Evolutionary conservation across 2,113 vertebrate species (phyloP).

Genomic region (Saguinus midas): DNA sequence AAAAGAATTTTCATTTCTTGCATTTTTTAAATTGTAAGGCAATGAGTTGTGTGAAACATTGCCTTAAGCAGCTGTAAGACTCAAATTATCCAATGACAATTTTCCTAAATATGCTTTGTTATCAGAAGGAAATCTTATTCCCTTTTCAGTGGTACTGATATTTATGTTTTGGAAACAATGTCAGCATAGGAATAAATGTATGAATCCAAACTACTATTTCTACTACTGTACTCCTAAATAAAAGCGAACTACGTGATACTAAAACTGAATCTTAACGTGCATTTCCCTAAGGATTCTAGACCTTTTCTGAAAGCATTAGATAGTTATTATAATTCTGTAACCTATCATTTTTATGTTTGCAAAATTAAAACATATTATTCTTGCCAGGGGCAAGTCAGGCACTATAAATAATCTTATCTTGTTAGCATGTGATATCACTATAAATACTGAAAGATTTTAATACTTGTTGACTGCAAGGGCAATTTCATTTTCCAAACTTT

Average conservation of each 20-base stretch:
- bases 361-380: constrained; percentile 44
- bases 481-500: neutral
- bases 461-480: neutral
- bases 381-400: neutral
- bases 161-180: constrained; percentile 27
- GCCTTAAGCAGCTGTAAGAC: neutral
- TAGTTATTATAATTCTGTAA: constrained; percentile 41
- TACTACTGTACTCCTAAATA: neutral
- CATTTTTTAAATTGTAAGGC: neutral
- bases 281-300: neutral
- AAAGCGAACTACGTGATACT: neutral
- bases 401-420: constrained; percentile 19
- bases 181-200: constrained; percentile 15
- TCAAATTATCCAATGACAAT: neutral
- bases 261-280: neutral
- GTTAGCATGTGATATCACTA: neutral
- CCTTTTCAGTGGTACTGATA: neutral
- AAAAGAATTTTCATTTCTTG: neutral
- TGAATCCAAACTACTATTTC: constrained; percentile 17
- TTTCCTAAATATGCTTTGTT: neutral
- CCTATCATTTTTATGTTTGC: constrained; percentile 35
- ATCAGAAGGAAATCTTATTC: neutral
- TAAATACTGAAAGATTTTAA: constrained; percentile 37
- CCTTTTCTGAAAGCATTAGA: constrained; percentile 7
- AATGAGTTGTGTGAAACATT: neutral